These are phyloP conservation scores for Morpho achilles DNA, from an alignment of 2,888 invertebrate species.

Conservation along the genomic window DNA sequence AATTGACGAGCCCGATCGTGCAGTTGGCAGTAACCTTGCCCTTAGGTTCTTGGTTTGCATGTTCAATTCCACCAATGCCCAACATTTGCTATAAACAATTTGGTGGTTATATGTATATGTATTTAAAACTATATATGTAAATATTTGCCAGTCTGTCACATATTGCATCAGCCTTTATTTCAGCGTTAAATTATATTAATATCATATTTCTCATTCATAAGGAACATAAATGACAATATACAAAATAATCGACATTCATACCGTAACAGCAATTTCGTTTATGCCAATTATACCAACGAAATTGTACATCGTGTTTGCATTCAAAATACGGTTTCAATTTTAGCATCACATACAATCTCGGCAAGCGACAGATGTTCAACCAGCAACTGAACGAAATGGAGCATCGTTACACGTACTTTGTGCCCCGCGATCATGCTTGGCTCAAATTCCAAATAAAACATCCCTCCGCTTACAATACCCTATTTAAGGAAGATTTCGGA, in stretches of 20 bases:
- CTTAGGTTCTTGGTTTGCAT: too few species aligned
- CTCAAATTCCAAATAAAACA: slow-evolving; percentile 84
- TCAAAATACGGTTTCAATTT: slow-evolving; percentile 21
- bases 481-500: slow-evolving; percentile 88
- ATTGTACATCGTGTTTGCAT: slow-evolving; percentile 5
- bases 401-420: slow-evolving; percentile 93
- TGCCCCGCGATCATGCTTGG: slow-evolving; percentile 95
- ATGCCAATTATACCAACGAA: background rate
- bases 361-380: slow-evolving; percentile 87
- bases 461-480: slow-evolving; percentile 90
- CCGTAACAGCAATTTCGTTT: background rate
- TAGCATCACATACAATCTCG: slow-evolving; percentile 89
- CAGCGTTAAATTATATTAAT: background rate
- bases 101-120: too few species aligned
- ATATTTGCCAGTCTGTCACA: too few species aligned
- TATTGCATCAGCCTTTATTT: too few species aligned
- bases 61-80: too few species aligned
- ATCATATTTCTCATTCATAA: background rate
- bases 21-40: too few species aligned
- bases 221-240: background rate
- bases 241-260: background rate
- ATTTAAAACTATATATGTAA: too few species aligned
- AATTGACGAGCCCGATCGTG: too few species aligned
- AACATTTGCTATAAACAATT: too few species aligned
- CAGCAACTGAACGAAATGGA: slow-evolving; percentile 85